Evolutionary conservation across 2,797 vertebrate genomes (phyloP), one percentile per base, ranked within the genome.

Genomic region (Erethizon dorsatum): DNA sequence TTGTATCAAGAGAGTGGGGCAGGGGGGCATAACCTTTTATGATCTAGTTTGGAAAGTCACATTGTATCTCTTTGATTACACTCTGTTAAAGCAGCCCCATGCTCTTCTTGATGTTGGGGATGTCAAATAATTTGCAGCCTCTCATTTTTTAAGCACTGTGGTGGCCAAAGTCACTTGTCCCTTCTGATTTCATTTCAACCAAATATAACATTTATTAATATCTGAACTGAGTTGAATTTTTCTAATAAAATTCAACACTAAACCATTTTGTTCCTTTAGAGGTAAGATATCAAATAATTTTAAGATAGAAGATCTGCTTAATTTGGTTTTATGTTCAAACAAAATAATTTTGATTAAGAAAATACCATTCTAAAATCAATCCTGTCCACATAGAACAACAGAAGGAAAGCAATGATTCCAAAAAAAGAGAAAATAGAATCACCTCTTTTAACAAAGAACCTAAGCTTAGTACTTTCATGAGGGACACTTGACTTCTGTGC

Each of bases 321-420:
- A 65, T 88, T 89, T 80, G 24, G 28, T 89, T 83, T 82, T 61
- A 41, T 52, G 18, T 90, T 95, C 50, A 89, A 93, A 78, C 22
- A 92, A 95, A 86, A 61, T 9, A 95, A 26, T 75, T 88, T 75
- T 87, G 28, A 86, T 80, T 56, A 63, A 87, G 31, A 87, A 94
- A 45, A 80, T 52, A 56, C 1, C 10, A 65, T 15, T 80, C 12
- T 80, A 71, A 24, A 75, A 77, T 73, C 28, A 87, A 47, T 24
- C 24, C 14, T 54, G 33, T 54, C 73, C 41, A 80, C 12, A 54
- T 0, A 47, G 54, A 80, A n/a, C 11, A 75, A 52, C 2, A 82
- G 56, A n/a, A 84, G 20, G 54, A 80, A 91, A 77, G 6, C 52
- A 28, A 6, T 67, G 2, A 90, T 93, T 89, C 2, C n/a, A n/a